Evolutionary conservation across 2,113 vertebrate species (phyloP).

Genomic region (Meleagris gallopavo): DNA sequence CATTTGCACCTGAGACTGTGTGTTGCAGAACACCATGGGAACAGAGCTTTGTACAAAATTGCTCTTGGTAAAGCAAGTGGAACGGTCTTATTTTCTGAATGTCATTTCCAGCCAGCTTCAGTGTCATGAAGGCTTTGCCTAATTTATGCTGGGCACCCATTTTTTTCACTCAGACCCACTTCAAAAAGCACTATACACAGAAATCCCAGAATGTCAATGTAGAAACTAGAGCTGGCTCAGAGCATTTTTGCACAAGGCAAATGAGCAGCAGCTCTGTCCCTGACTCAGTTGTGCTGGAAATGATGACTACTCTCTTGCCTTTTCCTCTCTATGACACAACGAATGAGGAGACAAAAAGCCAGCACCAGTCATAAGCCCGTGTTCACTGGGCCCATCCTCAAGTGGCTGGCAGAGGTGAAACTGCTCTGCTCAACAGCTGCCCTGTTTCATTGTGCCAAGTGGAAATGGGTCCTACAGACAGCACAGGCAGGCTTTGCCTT

Average conservation of each 20-base stretch:
- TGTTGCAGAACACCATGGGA: background rate
- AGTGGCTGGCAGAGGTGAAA: background rate
- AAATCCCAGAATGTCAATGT: background rate
- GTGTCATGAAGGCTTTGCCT: background rate
- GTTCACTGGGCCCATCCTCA: background rate
- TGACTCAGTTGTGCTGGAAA: background rate
- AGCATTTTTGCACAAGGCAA: background rate
- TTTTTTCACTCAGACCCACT: background rate
- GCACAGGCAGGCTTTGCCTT: constrained; percentile 10
- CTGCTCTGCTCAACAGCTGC: constrained; percentile 16
- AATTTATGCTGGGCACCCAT: background rate
- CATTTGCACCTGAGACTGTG: background rate
- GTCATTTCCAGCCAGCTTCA: background rate
- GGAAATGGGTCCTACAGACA: constrained; percentile 8
- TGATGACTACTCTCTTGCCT: background rate
- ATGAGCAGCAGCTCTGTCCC: rapidly evolving
- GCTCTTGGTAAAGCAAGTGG: background rate
- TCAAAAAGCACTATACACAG: background rate
- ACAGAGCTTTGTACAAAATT: background rate
- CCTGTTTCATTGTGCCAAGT: constrained; percentile 9
- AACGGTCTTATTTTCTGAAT: background rate
- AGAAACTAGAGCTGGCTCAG: background rate
- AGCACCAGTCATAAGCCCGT: background rate
- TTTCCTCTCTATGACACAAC: background rate
- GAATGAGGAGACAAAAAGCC: background rate